Conservation (phyloP, 2,113 vertebrate genomes). For the Holacanthus passer region DNA sequence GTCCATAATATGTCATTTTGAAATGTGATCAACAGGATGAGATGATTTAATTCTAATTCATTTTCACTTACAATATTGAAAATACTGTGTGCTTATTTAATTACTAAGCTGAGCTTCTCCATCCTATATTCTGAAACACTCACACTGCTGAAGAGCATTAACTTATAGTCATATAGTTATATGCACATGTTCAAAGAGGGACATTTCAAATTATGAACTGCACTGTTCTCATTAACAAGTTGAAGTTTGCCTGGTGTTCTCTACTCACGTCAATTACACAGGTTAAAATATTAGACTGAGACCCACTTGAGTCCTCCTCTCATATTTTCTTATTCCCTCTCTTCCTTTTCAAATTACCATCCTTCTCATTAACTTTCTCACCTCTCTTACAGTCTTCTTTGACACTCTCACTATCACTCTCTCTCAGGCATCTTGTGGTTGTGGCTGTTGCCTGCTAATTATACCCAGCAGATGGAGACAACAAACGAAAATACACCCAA, state of each 20-base stretch:
- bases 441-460: slow-evolving; percentile 68
- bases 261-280: slow-evolving; percentile 59
- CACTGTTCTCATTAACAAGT: slow-evolving; percentile 67
- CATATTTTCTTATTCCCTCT: slow-evolving; percentile 54
- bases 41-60: neutral
- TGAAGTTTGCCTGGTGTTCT: slow-evolving; percentile 44
- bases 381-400: slow-evolving; percentile 20
- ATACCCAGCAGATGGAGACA: slow-evolving; percentile 72
- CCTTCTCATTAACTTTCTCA: slow-evolving; percentile 40
- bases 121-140: neutral
- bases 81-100: neutral
- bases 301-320: slow-evolving; percentile 58
- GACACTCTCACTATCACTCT: neutral
- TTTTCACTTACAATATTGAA: neutral
- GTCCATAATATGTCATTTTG: neutral
- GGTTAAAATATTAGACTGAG: slow-evolving; percentile 67
- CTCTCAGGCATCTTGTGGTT: slow-evolving; percentile 40
- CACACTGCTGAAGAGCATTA: slow-evolving; percentile 48
- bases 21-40: neutral
- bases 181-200: slow-evolving; percentile 50
- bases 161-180: slow-evolving; percentile 63
- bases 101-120: neutral
- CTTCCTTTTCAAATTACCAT: slow-evolving; percentile 48
- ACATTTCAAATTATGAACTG: slow-evolving; percentile 63
- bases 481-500: slow-evolving; percentile 50